Percentiles rank a stretch among this genome's conserved stretches.
Conservation (phyloP, 2,113 vertebrate species). For the Tachysurus fulvidraco region DNA sequence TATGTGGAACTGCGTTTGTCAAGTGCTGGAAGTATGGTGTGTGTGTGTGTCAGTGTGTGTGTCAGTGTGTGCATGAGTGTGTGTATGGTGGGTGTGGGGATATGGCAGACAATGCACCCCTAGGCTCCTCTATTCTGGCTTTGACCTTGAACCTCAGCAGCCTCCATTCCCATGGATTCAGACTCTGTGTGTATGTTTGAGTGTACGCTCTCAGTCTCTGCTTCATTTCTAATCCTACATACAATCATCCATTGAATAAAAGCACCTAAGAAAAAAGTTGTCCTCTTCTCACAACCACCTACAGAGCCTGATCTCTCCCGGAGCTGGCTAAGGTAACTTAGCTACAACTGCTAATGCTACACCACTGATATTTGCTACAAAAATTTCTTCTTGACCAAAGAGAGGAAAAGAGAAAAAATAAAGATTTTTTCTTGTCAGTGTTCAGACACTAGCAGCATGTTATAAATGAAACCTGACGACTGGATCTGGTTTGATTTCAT, state of each 20-base stretch:
- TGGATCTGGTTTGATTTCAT: not conserved
- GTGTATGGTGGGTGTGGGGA: conserved; percentile 37
- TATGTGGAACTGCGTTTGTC: conserved; percentile 27
- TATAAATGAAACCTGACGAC: not conserved
- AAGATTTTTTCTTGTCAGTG: not conserved
- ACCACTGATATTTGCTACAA: conserved; percentile 7
- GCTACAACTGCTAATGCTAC: not conserved
- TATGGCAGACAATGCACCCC: conserved; percentile 50
- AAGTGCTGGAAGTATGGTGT: conserved; percentile 11
- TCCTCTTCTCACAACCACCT: conserved; percentile 14
- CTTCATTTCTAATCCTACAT: conserved; percentile 24
- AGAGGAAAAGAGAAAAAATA: not conserved
- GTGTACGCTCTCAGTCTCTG: conserved; percentile 24
- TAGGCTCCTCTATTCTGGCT: conserved; percentile 48
- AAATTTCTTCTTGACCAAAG: not conserved
- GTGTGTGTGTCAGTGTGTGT: conserved; percentile 15
- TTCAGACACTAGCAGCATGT: not conserved
- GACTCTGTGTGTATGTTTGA: conserved; percentile 39
- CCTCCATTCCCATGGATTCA: conserved; percentile 53
- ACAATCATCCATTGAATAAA: not conserved
- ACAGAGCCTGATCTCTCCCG: not conserved
- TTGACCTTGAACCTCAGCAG: conserved; percentile 56
- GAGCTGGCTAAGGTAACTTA: not conserved
- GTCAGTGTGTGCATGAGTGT: conserved; percentile 22
- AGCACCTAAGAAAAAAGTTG: conserved; percentile 5